Evolutionary conservation across 2,888 invertebrate species (phyloP).

Genomic region (Drosophila longiperda): DNA sequence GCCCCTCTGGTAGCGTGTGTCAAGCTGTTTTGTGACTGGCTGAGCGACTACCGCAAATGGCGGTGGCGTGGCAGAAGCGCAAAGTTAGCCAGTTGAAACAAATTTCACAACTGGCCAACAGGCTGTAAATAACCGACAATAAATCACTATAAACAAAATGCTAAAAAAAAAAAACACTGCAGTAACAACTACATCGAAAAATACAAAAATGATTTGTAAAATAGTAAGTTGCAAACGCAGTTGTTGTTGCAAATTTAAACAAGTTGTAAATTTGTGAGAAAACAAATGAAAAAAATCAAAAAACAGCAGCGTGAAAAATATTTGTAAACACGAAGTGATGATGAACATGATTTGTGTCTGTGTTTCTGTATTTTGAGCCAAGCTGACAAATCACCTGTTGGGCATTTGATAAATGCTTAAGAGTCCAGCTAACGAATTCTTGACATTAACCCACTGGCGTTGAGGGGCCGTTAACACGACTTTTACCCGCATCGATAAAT

Average conservation of each 20-base stretch:
- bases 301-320: conserved; percentile 44
- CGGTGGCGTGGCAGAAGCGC: conserved; percentile 57
- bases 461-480: conserved; percentile 63
- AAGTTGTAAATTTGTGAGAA: conserved; percentile 68
- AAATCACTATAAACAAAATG: conserved; percentile 74
- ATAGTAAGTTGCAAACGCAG: conserved; percentile 43
- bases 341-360: conserved; percentile 52
- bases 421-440: conserved; percentile 42
- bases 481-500: conserved; percentile 64
- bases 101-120: conserved; percentile 69
- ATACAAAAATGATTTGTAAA: conserved; percentile 44
- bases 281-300: conserved; percentile 22
- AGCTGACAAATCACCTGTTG: conserved; percentile 56
- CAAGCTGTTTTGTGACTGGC: conserved; percentile 56
- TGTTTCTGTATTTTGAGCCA: conserved; percentile 12
- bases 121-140: conserved; percentile 73
- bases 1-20: conserved; percentile 30
- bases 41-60: conserved; percentile 53
- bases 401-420: conserved; percentile 45
- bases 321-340: conserved; percentile 65
- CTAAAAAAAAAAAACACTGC: conserved; percentile 19
- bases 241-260: conserved; percentile 64
- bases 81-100: conserved; percentile 54
- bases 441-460: conserved; percentile 44
- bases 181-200: background rate